Percentiles rank a stretch among this genome's conserved stretches.
These are phyloP conservation scores for Rousettus leschenaultii DNA, from an alignment of 2,113 vertebrate species.

Conservation along the genomic window DNA sequence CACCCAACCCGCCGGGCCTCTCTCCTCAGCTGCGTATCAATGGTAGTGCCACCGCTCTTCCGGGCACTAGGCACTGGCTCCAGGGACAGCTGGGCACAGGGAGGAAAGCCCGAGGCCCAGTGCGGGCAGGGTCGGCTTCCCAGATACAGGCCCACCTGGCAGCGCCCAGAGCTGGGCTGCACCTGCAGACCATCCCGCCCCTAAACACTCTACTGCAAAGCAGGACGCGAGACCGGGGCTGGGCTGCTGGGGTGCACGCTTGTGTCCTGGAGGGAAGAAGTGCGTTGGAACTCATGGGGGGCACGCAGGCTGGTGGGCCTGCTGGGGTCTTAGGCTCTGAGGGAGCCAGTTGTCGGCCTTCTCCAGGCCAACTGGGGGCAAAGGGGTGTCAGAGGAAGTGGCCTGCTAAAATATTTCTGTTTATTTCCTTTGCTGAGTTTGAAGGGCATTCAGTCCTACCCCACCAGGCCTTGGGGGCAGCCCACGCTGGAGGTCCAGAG, in stretches of 20 bases:
- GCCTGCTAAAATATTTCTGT: neutral
- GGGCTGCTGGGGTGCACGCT: fast-evolving
- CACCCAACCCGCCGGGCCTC: fast-evolving
- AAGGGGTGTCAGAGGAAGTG: fast-evolving
- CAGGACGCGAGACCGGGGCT: fast-evolving
- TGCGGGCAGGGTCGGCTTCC: fast-evolving
- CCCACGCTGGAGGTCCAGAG: neutral
- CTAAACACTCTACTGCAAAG: fast-evolving
- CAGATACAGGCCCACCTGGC: neutral
- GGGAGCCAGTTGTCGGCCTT: neutral
- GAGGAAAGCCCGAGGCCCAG: neutral
- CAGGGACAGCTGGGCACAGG: neutral
- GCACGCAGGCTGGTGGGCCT: neutral
- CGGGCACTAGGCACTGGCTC: neutral
- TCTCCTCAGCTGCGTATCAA: neutral
- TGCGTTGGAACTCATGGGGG: fast-evolving
- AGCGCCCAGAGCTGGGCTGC: slow-evolving; percentile 6
- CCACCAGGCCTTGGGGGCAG: neutral
- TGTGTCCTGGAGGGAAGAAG: neutral
- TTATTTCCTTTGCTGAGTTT: neutral
- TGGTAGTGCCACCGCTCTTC: fast-evolving
- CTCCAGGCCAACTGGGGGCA: neutral
- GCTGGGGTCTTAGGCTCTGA: neutral
- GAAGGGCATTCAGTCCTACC: neutral
- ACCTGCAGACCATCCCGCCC: fast-evolving